These are phyloP conservation scores for Tetranychus piercei DNA, from an alignment of 2,888 invertebrate genomes.

Conservation along the genomic window DNA sequence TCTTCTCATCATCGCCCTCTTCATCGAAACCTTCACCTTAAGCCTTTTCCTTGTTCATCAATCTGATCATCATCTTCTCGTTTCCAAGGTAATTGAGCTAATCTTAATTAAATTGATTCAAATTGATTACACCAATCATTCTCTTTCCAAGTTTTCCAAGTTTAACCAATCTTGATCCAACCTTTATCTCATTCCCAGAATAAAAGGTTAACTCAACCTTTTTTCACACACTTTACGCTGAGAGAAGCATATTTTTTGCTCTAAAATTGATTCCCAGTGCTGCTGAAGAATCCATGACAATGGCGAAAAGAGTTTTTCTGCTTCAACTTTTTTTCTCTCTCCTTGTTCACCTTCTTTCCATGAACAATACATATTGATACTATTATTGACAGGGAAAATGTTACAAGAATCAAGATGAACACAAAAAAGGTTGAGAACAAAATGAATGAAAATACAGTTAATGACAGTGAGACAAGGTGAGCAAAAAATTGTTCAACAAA, in stretches of 20 bases:
- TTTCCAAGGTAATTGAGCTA: neutral
- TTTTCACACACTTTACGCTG: neutral
- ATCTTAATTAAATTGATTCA: conserved; percentile 1
- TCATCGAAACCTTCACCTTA: neutral
- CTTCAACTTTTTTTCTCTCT: no score
- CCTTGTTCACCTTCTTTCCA: no score
- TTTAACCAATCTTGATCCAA: neutral
- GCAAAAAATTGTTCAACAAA: no score
- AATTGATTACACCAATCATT: neutral
- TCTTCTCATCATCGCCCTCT: neutral
- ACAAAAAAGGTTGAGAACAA: no score
- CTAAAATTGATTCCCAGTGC: neutral
- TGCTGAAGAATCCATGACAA: no score
- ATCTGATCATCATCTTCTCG: neutral
- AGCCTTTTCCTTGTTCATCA: neutral
- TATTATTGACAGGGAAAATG: no score
- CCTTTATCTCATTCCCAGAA: neutral
- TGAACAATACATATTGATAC: no score
- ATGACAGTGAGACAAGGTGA: no score
- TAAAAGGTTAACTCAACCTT: neutral
- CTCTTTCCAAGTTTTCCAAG: no score
- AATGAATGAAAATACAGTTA: no score
- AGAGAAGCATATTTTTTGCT: neutral
- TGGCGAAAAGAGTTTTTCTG: no score
- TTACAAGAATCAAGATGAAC: no score